These are phyloP conservation scores for Phasia obesa DNA, from an alignment of 2,888 invertebrate genomes.

Conservation along the genomic window DNA sequence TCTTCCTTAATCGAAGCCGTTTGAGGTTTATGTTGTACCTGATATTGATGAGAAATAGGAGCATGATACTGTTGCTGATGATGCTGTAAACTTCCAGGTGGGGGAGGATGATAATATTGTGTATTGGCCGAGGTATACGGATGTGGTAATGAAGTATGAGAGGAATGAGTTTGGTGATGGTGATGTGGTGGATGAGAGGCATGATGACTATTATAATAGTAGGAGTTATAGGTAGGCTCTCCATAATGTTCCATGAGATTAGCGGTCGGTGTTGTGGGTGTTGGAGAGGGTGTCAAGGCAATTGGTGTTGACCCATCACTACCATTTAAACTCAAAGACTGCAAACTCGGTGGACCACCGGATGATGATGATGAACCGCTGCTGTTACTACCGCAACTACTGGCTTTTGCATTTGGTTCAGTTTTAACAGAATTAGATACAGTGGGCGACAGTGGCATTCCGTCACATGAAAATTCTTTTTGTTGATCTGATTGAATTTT, in stretches of 20 bases:
- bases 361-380: conserved; percentile 33
- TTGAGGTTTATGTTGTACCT: conserved; percentile 51
- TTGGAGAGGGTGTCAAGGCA: conserved; percentile 75
- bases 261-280: conserved; percentile 73
- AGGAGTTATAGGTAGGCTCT: conserved; percentile 73
- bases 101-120: conserved; percentile 42
- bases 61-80: conserved; percentile 47
- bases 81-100: conserved; percentile 20
- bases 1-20: conserved; percentile 44
- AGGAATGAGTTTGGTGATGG: conserved; percentile 51
- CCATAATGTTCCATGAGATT: conserved; percentile 72
- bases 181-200: conserved; percentile 53
- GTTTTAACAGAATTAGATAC: conserved; percentile 47
- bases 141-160: conserved; percentile 34
- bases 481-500: conserved; percentile 76
- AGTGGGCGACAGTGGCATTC: conserved; percentile 75
- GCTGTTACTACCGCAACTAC: conserved; percentile 44
- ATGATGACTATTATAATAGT: conserved; percentile 75
- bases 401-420: conserved; percentile 35
- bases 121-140: conserved; percentile 24
- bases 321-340: conserved; percentile 72
- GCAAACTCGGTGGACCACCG: conserved; percentile 73
- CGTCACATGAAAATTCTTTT: conserved; percentile 75
- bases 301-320: conserved; percentile 72
- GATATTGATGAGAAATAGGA: conserved; percentile 51